Conservation (phyloP, 2,113 vertebrate species). For the Oncorhynchus kisutch region DNA sequence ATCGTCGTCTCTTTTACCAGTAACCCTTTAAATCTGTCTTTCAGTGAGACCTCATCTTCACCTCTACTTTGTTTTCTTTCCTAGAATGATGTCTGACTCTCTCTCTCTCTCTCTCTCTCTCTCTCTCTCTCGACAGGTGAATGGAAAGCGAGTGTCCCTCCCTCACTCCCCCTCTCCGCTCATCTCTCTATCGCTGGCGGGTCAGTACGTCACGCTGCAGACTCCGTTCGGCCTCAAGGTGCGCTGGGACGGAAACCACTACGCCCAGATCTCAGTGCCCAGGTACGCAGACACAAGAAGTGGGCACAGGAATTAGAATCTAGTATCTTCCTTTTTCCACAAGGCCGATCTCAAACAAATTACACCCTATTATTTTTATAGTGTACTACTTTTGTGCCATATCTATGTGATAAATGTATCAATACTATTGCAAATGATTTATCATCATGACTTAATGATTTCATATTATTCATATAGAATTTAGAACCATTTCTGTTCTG, state of each 20-base stretch:
- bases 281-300: constrained; percentile 57
- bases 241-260: constrained; percentile 82
- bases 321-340: no score
- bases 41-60: neutral
- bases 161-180: constrained; percentile 67
- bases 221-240: constrained; percentile 74
- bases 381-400: no score
- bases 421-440: no score
- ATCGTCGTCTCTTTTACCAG: neutral
- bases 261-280: constrained; percentile 73
- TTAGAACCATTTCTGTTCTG: no score
- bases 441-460: no score
- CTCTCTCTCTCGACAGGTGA: constrained; percentile 63
- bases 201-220: constrained; percentile 76
- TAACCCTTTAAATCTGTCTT: neutral
- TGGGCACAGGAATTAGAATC: no score
- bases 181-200: constrained; percentile 68
- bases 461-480: no score
- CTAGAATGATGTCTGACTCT: neutral
- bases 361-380: no score
- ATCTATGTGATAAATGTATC: no score
- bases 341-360: no score
- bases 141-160: constrained; percentile 66
- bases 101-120: no score
- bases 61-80: neutral